Conservation (phyloP, 2,888 invertebrate genomes). For the Chouioia cunea region DNA sequence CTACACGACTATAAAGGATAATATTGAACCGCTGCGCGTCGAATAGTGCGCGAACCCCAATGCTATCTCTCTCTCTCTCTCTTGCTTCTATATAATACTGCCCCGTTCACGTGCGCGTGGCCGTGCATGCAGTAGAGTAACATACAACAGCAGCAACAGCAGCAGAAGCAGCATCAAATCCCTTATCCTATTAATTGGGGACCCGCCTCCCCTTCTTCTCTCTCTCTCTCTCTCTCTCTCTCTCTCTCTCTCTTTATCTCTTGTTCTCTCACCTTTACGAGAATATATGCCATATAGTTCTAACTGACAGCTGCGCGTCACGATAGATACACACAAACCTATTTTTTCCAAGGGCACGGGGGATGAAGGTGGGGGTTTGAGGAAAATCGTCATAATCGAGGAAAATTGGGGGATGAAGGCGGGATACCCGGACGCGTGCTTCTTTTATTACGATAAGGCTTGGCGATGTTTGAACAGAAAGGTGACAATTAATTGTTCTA, state of each 20-base stretch:
- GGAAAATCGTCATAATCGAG: no score
- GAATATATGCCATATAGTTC: no score
- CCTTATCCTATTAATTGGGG: constrained; percentile 46
- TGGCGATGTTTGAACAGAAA: no score
- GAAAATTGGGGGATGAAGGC: no score
- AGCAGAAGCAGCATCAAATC: not conserved
- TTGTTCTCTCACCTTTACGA: no score
- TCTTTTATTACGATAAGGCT: no score
- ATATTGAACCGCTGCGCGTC: constrained; percentile 45
- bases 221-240: not conserved
- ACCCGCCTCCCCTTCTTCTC: constrained; percentile 8
- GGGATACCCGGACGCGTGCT: no score
- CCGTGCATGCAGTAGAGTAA: not conserved
- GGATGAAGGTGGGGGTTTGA: no score
- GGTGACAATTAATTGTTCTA: no score
- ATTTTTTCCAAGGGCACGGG: no score
- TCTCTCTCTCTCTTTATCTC: constrained; percentile 2
- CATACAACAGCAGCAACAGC: no score
- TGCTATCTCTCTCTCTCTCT: not conserved
- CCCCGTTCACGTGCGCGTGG: not conserved
- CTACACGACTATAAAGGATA: constrained; percentile 3
- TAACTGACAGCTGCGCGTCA: not conserved
- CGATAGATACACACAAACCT: not conserved
- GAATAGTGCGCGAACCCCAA: constrained; percentile 15
- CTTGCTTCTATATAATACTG: not conserved